Evolutionary conservation across 1,140 invertebrate species (phyloP), one percentile per base, ranked within the genome.

Genomic region (Phortica variegata): DNA sequence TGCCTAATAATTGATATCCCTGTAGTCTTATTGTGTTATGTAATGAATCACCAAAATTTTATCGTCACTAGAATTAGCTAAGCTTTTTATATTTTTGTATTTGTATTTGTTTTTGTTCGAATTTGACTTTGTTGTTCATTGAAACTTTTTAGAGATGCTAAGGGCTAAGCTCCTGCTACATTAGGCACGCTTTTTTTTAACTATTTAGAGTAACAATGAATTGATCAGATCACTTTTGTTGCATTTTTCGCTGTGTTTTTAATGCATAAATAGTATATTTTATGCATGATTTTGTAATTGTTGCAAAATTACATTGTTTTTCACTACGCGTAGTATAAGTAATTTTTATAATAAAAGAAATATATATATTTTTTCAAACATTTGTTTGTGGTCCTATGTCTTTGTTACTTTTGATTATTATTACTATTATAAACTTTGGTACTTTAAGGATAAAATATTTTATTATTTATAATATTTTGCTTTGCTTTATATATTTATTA

Each of bases 1-100:
- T n/a, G n/a, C n/a, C 12, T 36, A 36, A 6, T 56, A 59, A 52
- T 56, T 56, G 43, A 32, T 40, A 36, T 52, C 26, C 43, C 57
- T 63, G 61, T 60, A 52, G 56, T 56, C 32, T 21, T 45, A 40
- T 31, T 45, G 32, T 39, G n/a, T n/a, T n/a, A n/a, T n/a, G 29
- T 33, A 31, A 10, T 43, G 18, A 2, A 4, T 38, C 23, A 26
- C 23, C 23, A 26, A 26, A 32, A 32, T 16, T 21, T 50, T n/a
- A n/a, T n/a, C n/a, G n/a, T n/a, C n/a, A n/a, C n/a, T n/a, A n/a
- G n/a, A n/a, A n/a, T n/a, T n/a, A n/a, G n/a, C n/a, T n/a, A n/a
- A n/a, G n/a, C n/a, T n/a, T n/a, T n/a, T n/a, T n/a, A n/a, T n/a
- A n/a, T n/a, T n/a, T n/a, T n/a, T n/a, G n/a, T n/a, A n/a, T n/a